Evolutionary conservation across 2,797 vertebrate genomes (phyloP).

Genomic region (Cynodonichthys magdalenae): DNA sequence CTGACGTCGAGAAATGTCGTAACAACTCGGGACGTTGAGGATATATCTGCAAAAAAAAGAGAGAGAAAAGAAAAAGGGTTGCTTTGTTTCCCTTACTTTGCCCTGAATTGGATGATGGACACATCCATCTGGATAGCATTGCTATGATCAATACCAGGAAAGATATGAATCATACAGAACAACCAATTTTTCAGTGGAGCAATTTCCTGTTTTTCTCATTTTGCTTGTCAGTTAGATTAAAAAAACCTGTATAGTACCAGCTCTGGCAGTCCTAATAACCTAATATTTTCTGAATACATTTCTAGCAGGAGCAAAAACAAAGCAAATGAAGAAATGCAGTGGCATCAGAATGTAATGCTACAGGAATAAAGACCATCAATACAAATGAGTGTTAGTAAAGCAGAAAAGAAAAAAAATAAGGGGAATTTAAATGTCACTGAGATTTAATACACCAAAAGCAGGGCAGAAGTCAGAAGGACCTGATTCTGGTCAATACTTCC

Average conservation of each 20-base stretch:
- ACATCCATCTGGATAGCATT: conserved; percentile 32
- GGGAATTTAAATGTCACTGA: conserved; percentile 67
- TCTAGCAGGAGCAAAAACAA: conserved; percentile 16
- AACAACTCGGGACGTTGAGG: conserved; percentile 46
- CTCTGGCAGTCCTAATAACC: conserved; percentile 28
- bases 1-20: conserved; percentile 54
- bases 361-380: conserved; percentile 17
- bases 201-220: conserved; percentile 46
- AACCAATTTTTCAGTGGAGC: conserved; percentile 49
- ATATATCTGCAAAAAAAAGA: conserved; percentile 27
- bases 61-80: conserved; percentile 2
- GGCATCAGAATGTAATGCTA: conserved; percentile 1
- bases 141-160: conserved; percentile 53
- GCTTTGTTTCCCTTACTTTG: conserved; percentile 23
- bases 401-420: conserved; percentile 12
- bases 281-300: not conserved
- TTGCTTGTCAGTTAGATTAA: conserved; percentile 42
- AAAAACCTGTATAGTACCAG: not conserved
- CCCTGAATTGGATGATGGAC: conserved; percentile 57
- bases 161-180: conserved; percentile 58
- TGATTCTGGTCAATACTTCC: conserved; percentile 43
- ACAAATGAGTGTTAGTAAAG: conserved; percentile 4
- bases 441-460: conserved; percentile 49
- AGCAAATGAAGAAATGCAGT: conserved; percentile 16
- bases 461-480: conserved; percentile 10